Evolutionary conservation across 2,797 vertebrate species (phyloP).

Genomic region (Bradypodion ventrale): DNA sequence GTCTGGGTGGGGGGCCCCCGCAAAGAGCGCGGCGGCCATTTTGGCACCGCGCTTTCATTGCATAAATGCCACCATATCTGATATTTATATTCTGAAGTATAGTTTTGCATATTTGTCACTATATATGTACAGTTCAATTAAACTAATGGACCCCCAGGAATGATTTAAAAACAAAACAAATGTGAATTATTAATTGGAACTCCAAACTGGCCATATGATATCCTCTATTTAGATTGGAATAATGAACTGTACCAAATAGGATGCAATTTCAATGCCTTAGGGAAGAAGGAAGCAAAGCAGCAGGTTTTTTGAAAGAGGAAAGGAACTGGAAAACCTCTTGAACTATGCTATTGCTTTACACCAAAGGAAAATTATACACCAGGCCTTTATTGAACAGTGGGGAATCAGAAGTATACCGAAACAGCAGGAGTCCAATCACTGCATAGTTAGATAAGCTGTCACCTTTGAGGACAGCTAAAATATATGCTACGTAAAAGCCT

Average conservation of each 20-base stretch:
- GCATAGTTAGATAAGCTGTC: neutral
- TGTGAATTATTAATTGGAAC: conserved; percentile 24
- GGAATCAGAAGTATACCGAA: neutral
- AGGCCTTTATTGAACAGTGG: neutral
- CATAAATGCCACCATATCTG: neutral
- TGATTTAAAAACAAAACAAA: neutral
- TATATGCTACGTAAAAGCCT: neutral
- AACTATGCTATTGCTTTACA: neutral
- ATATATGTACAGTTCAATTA: conserved; percentile 25
- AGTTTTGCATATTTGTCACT: conserved; percentile 16
- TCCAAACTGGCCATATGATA: conserved; percentile 20
- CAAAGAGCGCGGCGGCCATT: too few relatives aligned
- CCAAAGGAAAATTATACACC: conserved; percentile 8
- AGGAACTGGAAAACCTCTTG: conserved; percentile 19
- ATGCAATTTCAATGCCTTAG: neutral
- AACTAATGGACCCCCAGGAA: conserved; percentile 33
- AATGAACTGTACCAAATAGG: conserved; percentile 8
- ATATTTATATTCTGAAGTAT: conserved; percentile 32
- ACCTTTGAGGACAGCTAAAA: neutral
- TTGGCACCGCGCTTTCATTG: too few relatives aligned
- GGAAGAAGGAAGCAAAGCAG: neutral
- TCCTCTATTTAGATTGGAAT: conserved; percentile 18
- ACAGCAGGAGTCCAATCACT: neutral
- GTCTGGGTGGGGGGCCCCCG: too few relatives aligned
- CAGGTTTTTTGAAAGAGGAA: neutral